Conservation (phyloP, 2,888 invertebrate species). For the Eupithecia inturbata region DNA sequence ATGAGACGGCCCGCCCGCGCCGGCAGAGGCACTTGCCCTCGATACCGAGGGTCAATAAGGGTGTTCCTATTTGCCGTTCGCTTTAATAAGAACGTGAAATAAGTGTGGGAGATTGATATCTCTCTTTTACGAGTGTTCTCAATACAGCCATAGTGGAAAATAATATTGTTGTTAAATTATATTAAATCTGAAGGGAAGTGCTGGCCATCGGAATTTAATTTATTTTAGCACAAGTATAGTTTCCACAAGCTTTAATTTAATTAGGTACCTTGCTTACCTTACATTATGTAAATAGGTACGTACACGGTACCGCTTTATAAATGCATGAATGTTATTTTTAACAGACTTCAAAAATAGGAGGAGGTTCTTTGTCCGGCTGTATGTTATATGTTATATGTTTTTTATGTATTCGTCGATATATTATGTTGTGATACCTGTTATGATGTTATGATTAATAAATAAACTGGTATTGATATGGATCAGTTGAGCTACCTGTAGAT, state of each 20-base stretch:
- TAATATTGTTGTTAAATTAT: background rate
- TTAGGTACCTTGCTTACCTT: background rate
- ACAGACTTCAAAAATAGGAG: too few species aligned
- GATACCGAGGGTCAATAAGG: conserved; percentile 51
- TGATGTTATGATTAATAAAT: too few species aligned
- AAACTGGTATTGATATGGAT: too few species aligned
- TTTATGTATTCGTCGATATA: too few species aligned
- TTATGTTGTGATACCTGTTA: too few species aligned
- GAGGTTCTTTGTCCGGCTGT: too few species aligned
- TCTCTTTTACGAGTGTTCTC: conserved; percentile 23
- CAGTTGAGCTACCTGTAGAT: too few species aligned
- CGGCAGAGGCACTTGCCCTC: conserved; percentile 46
- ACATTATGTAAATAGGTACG: too few species aligned
- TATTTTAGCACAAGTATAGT: background rate
- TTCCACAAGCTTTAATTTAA: background rate
- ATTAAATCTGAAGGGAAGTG: background rate
- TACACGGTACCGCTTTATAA: too few species aligned
- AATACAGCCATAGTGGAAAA: conserved; percentile 5
- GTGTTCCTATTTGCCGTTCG: conserved; percentile 51
- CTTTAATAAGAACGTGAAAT: conserved; percentile 51
- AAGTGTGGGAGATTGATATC: conserved; percentile 32
- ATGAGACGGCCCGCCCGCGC: background rate
- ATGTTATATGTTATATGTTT: too few species aligned
- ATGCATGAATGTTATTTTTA: too few species aligned
- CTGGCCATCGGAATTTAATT: background rate